Percentiles rank a stretch among this genome's conserved stretches.
These are phyloP conservation scores for Terrapene triunguis DNA, from an alignment of 2,113 vertebrate genomes.

Conservation along the genomic window DNA sequence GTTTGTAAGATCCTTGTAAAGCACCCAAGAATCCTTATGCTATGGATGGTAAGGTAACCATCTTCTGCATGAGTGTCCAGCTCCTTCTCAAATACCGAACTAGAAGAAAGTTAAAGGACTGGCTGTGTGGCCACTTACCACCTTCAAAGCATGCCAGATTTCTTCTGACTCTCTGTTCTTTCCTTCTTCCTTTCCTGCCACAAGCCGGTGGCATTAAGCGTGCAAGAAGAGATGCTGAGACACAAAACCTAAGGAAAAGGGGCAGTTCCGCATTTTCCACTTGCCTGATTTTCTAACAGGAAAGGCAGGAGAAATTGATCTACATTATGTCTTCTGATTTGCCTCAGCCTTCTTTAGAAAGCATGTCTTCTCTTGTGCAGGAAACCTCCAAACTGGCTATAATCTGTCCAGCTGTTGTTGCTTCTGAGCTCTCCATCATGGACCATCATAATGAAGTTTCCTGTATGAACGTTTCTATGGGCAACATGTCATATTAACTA, in stretches of 20 bases:
- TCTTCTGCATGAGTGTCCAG: background rate
- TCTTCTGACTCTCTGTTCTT: background rate
- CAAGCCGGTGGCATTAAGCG: background rate
- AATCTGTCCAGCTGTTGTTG: constrained; percentile 52
- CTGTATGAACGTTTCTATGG: background rate
- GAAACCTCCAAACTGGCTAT: constrained; percentile 46
- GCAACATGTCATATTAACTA: background rate
- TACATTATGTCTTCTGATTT: background rate
- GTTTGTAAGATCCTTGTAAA: background rate
- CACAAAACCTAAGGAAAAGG: background rate
- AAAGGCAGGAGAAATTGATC: background rate
- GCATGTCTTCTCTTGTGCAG: constrained; percentile 28
- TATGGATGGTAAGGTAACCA: background rate
- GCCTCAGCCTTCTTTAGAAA: constrained; percentile 13
- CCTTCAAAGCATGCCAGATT: background rate
- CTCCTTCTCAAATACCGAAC: background rate
- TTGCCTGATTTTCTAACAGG: background rate
- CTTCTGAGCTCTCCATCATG: constrained; percentile 24
- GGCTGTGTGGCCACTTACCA: background rate
- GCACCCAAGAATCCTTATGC: background rate
- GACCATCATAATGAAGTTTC: background rate
- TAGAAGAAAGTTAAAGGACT: background rate
- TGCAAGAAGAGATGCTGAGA: background rate
- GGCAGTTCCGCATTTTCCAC: background rate
- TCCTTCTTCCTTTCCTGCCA: background rate